These are phyloP conservation scores for Eulimnadia texana DNA, from an alignment of 1,140 invertebrate genomes.

Conservation along the genomic window DNA sequence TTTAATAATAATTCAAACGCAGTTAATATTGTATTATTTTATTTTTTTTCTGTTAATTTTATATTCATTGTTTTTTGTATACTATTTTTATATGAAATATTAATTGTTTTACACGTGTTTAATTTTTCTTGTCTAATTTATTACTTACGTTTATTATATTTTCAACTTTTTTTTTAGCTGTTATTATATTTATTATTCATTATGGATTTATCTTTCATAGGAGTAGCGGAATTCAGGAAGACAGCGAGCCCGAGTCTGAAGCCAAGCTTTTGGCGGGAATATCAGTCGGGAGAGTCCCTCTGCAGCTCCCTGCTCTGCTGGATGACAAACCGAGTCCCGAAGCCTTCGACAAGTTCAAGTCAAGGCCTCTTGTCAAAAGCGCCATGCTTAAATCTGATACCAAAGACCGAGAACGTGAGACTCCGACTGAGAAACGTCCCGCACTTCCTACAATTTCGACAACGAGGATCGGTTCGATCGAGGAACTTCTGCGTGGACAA, in stretches of 20 bases:
- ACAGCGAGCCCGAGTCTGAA: conserved; percentile 33
- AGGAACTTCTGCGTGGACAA: conserved; percentile 19
- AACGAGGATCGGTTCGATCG: conserved; percentile 13
- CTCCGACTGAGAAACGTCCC: background rate
- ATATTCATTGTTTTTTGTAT: too few species aligned
- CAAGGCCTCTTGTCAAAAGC: conserved; percentile 1
- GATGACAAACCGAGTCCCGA: background rate
- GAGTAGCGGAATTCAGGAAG: conserved; percentile 42
- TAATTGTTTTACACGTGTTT: too few species aligned
- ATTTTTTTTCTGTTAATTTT: too few species aligned
- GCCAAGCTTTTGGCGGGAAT: conserved; percentile 5
- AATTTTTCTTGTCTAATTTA: too few species aligned
- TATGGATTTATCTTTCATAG: conserved; percentile 22
- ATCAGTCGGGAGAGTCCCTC: background rate
- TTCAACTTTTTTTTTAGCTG: conserved; percentile 10
- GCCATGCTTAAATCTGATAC: background rate
- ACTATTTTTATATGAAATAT: too few species aligned
- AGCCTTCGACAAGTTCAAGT: background rate
- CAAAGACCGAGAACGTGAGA: background rate
- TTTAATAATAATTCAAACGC: too few species aligned
- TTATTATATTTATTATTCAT: conserved; percentile 10
- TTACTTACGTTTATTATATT: too few species aligned
- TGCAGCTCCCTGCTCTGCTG: background rate
- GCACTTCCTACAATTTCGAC: background rate
- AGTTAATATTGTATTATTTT: too few species aligned